phyloP scores from a whole-genome alignment of 2,797 vertebrate genomes.

The Sebastes itinus region DNA sequence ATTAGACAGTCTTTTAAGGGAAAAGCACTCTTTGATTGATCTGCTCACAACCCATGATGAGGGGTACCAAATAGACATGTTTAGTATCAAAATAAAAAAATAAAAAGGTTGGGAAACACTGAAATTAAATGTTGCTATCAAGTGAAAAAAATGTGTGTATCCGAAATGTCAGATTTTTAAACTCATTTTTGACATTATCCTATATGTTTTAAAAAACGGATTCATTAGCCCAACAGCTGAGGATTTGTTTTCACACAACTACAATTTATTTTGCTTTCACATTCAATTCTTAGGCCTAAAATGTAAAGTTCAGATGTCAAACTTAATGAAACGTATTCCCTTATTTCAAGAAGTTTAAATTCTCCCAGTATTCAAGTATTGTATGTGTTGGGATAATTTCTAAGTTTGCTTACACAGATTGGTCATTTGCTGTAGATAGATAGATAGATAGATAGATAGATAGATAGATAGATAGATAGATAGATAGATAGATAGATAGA shows the following conservation, averaged over 20 bases:
- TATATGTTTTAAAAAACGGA: too few species aligned
- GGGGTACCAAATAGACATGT: background rate
- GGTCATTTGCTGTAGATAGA: background rate
- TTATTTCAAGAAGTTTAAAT: background rate
- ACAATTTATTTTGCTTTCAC: background rate
- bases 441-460: too few species aligned
- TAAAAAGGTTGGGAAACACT: background rate
- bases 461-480: too few species aligned
- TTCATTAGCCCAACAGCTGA: too few species aligned
- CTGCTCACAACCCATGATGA: background rate
- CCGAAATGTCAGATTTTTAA: background rate
- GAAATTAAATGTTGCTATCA: background rate
- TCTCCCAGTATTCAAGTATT: background rate
- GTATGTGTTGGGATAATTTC: background rate
- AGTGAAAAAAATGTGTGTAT: background rate
- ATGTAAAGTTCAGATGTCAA: background rate
- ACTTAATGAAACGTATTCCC: background rate
- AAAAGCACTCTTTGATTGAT: background rate
- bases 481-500: background rate
- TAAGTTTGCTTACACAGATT: background rate
- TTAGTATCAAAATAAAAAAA: background rate
- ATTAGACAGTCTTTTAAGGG: background rate
- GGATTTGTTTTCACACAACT: background rate
- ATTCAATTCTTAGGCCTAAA: background rate
- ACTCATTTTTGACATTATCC: too few species aligned